Percentiles rank a stretch among this genome's conserved stretches.
Evolutionary conservation across 2,888 invertebrate species (phyloP).

Genomic region (Galeruca laticollis): DNA sequence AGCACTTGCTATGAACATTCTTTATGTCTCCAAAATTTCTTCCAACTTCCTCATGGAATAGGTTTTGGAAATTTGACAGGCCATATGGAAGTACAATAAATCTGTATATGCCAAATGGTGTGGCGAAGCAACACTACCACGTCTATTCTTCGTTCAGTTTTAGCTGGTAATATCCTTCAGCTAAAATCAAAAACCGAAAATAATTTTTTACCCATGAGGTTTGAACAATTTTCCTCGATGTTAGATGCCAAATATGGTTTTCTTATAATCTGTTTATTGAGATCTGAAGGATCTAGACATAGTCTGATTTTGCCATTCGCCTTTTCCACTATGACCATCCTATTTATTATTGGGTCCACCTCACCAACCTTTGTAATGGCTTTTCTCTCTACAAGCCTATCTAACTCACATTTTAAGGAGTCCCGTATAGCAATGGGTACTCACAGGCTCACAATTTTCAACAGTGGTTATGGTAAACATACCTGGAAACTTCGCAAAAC

Average conservation of each 20-base stretch:
- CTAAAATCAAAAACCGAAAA: constrained; percentile 12
- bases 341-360: no score
- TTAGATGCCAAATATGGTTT: constrained; percentile 4
- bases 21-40: constrained; percentile 44
- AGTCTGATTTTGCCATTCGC: constrained; percentile 30
- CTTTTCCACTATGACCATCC: no score
- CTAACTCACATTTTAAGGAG: neutral
- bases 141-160: constrained; percentile 8
- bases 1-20: constrained; percentile 37
- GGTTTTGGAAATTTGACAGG: constrained; percentile 45
- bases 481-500: no score
- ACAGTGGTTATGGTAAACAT: no score
- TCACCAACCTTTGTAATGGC: neutral
- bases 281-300: constrained; percentile 17
- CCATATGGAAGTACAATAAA: constrained; percentile 44
- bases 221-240: constrained; percentile 29
- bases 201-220: constrained; percentile 15
- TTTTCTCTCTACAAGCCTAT: neutral
- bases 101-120: constrained; percentile 43
- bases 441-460: neutral
- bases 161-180: constrained; percentile 28
- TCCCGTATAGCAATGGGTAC: neutral
- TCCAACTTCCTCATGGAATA: constrained; percentile 44
- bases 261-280: no score
- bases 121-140: constrained; percentile 47